phyloP scores from a whole-genome alignment of 1,140 invertebrate genomes.

The Drosophila biarmipes region DNA sequence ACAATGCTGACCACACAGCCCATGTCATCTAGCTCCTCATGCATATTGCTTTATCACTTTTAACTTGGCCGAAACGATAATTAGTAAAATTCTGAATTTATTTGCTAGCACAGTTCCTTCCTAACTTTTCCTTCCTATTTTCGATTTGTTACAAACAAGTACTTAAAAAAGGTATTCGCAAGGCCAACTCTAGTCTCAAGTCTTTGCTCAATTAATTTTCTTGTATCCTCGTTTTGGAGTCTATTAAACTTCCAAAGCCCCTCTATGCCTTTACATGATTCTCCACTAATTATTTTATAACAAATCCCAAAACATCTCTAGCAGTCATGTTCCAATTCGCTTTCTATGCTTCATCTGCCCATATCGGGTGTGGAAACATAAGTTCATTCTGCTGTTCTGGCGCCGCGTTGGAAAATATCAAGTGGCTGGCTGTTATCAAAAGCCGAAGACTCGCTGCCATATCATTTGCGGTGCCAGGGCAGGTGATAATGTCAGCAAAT shows the following conservation, averaged over 20 bases:
- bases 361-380: conserved; percentile 50
- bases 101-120: not conserved
- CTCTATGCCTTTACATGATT: no score
- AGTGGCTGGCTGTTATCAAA: conserved; percentile 43
- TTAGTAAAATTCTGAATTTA: conserved; percentile 1
- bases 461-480: conserved; percentile 44
- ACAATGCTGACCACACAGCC: not conserved
- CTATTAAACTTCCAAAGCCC: no score
- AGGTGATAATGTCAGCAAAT: conserved; percentile 70
- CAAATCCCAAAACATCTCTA: no score
- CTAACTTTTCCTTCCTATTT: not conserved
- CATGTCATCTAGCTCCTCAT: not conserved
- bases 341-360: conserved; percentile 8
- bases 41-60: conserved; percentile 1
- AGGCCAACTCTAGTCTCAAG: no score
- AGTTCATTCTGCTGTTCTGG: conserved; percentile 13
- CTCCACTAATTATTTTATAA: no score
- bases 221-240: no score
- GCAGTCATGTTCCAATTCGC: not conserved
- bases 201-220: no score
- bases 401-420: conserved; percentile 35
- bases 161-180: not conserved
- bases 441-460: conserved; percentile 15
- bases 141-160: not conserved
- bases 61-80: not conserved